A percentile compares a stretch with the other conserved stretches of the same genome.
phyloP scores from a whole-genome alignment of 2,113 vertebrate genomes.

The Martes martes region DNA sequence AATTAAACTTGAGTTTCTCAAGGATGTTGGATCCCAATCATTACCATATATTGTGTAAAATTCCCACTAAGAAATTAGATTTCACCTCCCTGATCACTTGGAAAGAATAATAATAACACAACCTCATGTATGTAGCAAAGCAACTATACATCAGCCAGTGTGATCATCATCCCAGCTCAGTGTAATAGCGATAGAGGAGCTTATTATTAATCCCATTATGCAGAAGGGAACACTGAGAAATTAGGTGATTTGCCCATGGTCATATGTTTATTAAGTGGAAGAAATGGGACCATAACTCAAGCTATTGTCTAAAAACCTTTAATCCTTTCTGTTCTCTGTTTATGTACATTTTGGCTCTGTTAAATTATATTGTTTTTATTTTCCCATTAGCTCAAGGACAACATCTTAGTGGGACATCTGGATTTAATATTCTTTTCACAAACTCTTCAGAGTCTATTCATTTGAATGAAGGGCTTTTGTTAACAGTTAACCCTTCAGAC shows the following conservation, averaged over 20 bases:
- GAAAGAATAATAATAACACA: neutral
- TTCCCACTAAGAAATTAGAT: conserved; percentile 3
- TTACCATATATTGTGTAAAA: neutral
- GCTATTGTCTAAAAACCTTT: conserved; percentile 19
- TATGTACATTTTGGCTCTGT: conserved; percentile 47
- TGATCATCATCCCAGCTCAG: neutral
- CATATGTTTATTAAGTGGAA: conserved; percentile 6
- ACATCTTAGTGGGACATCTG: conserved; percentile 59
- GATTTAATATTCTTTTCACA: conserved; percentile 54
- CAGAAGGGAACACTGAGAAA: neutral
- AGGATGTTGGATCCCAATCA: neutral
- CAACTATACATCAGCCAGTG: neutral
- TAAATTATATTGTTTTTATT: conserved; percentile 57
- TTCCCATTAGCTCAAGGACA: conserved; percentile 51
- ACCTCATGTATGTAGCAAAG: neutral
- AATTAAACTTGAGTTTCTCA: conserved; percentile 15
- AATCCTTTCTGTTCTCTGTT: conserved; percentile 36
- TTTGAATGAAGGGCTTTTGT: conserved; percentile 1
- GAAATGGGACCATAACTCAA: conserved; percentile 7
- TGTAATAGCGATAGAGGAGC: neutral
- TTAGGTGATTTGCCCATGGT: neutral
- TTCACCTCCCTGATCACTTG: neutral
- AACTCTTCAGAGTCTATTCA: neutral
- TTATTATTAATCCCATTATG: conserved; percentile 15
- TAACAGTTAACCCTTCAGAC: neutral